Conservation (phyloP, 1,140 invertebrate species). For the Brachionus asplanchnoidis region DNA sequence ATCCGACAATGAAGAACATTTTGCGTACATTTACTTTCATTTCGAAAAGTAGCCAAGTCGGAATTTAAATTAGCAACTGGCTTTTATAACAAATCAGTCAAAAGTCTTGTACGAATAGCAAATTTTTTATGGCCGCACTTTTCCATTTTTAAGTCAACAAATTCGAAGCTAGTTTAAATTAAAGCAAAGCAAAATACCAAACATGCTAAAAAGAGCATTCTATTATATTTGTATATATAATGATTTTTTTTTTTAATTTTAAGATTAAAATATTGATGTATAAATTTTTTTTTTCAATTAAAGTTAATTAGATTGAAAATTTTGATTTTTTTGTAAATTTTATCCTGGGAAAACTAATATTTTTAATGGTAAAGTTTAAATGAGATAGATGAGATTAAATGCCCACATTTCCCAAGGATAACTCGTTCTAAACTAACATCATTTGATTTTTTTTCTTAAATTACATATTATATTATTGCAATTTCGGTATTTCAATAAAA, state of each 20-base stretch:
- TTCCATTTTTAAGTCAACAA: not conserved
- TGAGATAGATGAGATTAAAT: not conserved
- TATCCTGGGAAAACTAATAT: not conserved
- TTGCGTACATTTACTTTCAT: not conserved
- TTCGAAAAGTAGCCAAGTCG: not conserved
- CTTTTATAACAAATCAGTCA: too few species aligned
- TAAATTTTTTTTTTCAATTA: not conserved
- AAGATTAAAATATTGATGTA: not conserved
- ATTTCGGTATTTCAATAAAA: not conserved
- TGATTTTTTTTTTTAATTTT: not conserved
- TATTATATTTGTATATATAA: not conserved
- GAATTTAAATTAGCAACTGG: not conserved
- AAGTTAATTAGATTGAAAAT: not conserved
- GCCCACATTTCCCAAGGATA: too few species aligned
- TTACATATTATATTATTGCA: not conserved
- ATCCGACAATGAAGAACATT: not conserved
- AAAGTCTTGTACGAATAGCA: not conserved
- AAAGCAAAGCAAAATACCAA: too few species aligned
- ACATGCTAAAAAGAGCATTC: not conserved
- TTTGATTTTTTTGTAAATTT: not conserved
- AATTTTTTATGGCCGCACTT: not conserved
- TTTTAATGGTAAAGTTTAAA: not conserved
- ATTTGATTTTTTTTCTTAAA: not conserved
- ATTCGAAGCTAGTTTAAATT: not conserved
- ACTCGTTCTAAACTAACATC: not conserved